Percentiles rank a stretch among this genome's conserved stretches.
These are phyloP conservation scores for Xestia xanthographa DNA, from an alignment of 2,888 invertebrate genomes.

Conservation along the genomic window DNA sequence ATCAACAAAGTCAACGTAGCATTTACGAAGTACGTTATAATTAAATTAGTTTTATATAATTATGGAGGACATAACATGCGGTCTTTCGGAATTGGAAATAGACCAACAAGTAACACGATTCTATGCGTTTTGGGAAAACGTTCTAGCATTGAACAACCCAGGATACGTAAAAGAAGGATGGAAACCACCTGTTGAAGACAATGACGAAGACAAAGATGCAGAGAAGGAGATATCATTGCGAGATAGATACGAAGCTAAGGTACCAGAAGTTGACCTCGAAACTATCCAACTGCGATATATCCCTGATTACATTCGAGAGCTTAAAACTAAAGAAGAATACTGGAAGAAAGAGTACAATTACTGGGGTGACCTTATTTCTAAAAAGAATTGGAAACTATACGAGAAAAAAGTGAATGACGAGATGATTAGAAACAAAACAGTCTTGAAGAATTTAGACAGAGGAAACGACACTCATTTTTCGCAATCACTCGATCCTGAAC, in stretches of 20 bases:
- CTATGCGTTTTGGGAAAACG: too few species aligned
- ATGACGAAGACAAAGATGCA: background rate
- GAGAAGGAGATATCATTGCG: accelerated
- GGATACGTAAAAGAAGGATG: background rate
- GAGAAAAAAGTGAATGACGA: background rate
- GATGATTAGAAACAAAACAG: background rate
- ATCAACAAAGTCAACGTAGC: background rate
- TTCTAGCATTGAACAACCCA: accelerated
- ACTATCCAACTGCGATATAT: constrained; percentile 11
- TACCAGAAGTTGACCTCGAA: background rate
- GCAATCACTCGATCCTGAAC: constrained; percentile 7
- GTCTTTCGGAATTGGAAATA: background rate
- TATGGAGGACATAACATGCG: background rate
- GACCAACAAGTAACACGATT: too few species aligned
- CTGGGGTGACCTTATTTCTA: constrained; percentile 6
- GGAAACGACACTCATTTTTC: background rate
- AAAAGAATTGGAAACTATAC: constrained; percentile 16
- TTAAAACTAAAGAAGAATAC: background rate
- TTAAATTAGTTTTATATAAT: background rate
- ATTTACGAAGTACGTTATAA: background rate
- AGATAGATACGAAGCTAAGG: background rate
- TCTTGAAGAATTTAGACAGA: background rate
- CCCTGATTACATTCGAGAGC: constrained; percentile 11
- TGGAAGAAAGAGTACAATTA: constrained; percentile 1
- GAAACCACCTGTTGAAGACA: too few species aligned